Conservation (phyloP, 1,140 invertebrate genomes). For the Anastrepha obliqua region DNA sequence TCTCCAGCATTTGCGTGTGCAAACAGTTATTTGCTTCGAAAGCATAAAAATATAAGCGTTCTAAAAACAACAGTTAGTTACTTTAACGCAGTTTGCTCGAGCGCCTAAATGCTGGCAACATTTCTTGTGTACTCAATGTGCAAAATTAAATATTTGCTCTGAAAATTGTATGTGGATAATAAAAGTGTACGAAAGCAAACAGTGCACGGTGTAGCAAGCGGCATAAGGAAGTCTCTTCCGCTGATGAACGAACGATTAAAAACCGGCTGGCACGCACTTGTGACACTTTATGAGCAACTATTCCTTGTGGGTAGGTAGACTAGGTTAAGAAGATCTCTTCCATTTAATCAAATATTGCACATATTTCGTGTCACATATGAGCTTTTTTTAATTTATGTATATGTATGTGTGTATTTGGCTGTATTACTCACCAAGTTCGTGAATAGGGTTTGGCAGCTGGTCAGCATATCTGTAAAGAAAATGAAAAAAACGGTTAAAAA, state of each 20-base stretch:
- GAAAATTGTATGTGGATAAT: slow-evolving; percentile 5
- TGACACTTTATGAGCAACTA: background rate
- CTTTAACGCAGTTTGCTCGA: background rate
- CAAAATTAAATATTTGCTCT: slow-evolving; percentile 44
- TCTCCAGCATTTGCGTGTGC: slow-evolving; percentile 8
- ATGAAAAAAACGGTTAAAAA: background rate
- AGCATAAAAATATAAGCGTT: background rate
- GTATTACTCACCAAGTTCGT: background rate
- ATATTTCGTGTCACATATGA: too few relatives aligned
- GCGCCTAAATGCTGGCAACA: slow-evolving; percentile 31
- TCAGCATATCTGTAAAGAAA: background rate
- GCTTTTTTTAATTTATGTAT: too few relatives aligned
- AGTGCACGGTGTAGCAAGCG: background rate
- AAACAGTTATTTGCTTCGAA: slow-evolving; percentile 43
- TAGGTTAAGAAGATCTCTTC: too few relatives aligned
- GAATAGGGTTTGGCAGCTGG: too few relatives aligned
- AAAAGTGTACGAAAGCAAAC: background rate
- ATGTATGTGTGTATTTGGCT: background rate
- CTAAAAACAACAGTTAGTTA: background rate
- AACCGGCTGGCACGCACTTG: background rate
- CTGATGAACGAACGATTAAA: background rate
- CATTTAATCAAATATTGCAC: too few relatives aligned
- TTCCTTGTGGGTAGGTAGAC: background rate
- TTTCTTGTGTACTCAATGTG: slow-evolving; percentile 2
- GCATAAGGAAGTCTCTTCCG: background rate